Evolutionary conservation across 2,797 vertebrate genomes (phyloP), one percentile per base, ranked within the genome.

Genomic region (Gymnothorax reevesii): DNA sequence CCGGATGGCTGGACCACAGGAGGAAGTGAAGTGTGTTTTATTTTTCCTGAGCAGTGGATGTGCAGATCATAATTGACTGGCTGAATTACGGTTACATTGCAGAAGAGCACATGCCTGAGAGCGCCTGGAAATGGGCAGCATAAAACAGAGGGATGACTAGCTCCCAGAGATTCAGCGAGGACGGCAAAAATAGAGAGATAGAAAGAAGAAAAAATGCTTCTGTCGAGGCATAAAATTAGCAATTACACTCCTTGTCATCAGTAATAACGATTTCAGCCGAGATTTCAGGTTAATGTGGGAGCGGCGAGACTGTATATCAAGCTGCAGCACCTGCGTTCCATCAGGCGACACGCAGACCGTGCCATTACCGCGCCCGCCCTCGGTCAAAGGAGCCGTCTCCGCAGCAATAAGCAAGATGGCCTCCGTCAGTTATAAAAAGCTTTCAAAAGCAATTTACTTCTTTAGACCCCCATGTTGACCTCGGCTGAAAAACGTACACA

Each of bases 221-320:
- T 93, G 94, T 93, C 95, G 95, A 95, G 95, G 97, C 96, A 97
- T 97, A 98, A 98, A 99, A 99, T 98, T 97, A 98, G 96, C 97
- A 98, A 98, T 99, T 98, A 97, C 97, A 95, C 96, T 96, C 95
- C 17, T 90, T 98, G 97, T 97, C 97, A 97, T 98, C 97, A 95
- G 97, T 98, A 98, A 98, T 99, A 98, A 97, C 96, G 97, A 96
- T 97, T 98, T 97, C 97, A 97, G 96, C 95, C 96, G 97, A 98
- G 97, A 97, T 97, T 97, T 96, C 95, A 96, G 96, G 96, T 97
- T 97, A 97, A 97, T 94, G 95, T 97, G 95, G 95, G 95, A 95
- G 95, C 95, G 88, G 84, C 95, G 95, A 96, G 96, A 97, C 97
- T 96, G 95, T 97, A 96, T 97, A 97, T 97, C 96, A 97, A 96